Base-by-base conservation (phyloP, 1,140 invertebrate genomes). In the Paraescarpia echinospica region DNA sequence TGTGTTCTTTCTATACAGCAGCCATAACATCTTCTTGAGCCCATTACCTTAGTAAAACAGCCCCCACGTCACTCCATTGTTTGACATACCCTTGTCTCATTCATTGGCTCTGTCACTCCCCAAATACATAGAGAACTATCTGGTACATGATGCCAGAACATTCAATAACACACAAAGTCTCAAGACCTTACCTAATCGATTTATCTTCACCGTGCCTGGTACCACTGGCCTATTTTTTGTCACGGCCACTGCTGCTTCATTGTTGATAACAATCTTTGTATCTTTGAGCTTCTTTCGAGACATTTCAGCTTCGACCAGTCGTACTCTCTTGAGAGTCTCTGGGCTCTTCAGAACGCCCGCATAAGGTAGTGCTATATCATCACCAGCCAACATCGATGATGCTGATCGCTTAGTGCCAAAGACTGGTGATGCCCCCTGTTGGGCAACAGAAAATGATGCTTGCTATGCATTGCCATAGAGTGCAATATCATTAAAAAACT, bases 201-300 rank as follows among this genome's bases (percentile, higher is more conserved):
- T 95, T 22, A 95, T 92, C 27, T 94, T 95, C 22, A 95, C 93
- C 51, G 94, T 94, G 14, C 94, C 93, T 59, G 90, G 88, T n/a
- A 94, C 94, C 35, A 34, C 93, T 5, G 93, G 93, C 33, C 93
- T 27, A 0, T 35, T 31, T n/a, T 14, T 92, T 33, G n/a, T 1
- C 31, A 6, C 89, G 34, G 92, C 51, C 34, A 34, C 51, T 35
- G 35, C 90, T 94, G 92, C 94, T 94, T 77, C 59, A 27, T 77
- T 77, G 27, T 2, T 77, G 27, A 77, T 77, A 6, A 77, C 59
- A 27, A 77, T 77, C 22, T 77, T 77, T 77, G 59, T 77, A 77
- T 77, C 59, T 77, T 77, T 77, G 59, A 77, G 59, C 27, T 77
- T 77, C 59, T 77, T 77, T 18, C 27, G 59, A 77, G 59, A 77